Evolutionary conservation across 1,140 invertebrate genomes (phyloP).

Genomic region (Muscidifurax raptorellus): DNA sequence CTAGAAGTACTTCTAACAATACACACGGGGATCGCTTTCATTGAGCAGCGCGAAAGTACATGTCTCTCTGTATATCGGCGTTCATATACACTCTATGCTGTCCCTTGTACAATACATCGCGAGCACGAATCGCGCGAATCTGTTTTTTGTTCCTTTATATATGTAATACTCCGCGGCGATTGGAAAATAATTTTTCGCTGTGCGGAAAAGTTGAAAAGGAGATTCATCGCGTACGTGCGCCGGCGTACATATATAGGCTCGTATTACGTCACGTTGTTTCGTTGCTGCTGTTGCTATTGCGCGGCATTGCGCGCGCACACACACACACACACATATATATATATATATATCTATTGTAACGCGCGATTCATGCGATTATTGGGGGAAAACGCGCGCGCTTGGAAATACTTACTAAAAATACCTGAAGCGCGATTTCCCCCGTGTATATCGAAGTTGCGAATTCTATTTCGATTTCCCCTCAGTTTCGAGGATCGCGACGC

Average conservation of each 20-base stretch:
- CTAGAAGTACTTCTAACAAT: slow-evolving; percentile 41
- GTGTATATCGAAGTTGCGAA: too few relatives aligned
- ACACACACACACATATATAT: too few relatives aligned
- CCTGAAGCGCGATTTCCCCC: neutral
- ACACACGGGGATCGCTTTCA: slow-evolving; percentile 46
- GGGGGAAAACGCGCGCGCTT: neutral
- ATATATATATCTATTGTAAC: neutral
- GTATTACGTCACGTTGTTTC: neutral
- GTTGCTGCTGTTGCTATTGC: neutral
- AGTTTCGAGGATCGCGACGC: neutral
- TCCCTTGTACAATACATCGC: slow-evolving; percentile 7
- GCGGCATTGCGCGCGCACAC: neutral
- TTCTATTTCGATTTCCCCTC: neutral
- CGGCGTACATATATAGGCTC: neutral
- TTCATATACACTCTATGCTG: neutral
- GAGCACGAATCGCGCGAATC: neutral
- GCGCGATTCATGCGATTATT: neutral
- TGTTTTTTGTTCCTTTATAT: slow-evolving; percentile 24
- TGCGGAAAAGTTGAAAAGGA: slow-evolving; percentile 1
- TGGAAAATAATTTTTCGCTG: slow-evolving; percentile 8
- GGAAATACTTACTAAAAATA: neutral
- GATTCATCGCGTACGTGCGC: slow-evolving; percentile 4
- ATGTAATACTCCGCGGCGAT: neutral
- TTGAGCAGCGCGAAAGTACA: neutral
- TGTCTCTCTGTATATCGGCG: neutral